These are phyloP conservation scores for Oxyscelio sp. DNA, from an alignment of 2,888 invertebrate species.

Conservation along the genomic window DNA sequence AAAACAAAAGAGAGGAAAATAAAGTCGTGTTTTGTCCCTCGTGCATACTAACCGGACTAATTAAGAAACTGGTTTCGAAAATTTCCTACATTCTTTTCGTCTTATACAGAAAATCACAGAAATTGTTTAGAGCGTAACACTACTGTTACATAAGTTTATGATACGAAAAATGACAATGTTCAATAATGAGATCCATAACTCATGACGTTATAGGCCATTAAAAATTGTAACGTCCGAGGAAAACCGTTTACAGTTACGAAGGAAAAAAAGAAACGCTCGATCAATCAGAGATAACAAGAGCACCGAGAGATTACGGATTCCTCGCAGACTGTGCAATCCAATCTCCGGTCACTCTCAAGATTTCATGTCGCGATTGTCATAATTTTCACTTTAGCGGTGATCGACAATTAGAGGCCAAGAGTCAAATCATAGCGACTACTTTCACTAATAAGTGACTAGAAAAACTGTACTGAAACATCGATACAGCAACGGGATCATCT, in stretches of 20 bases:
- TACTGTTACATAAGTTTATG: slow-evolving; percentile 17
- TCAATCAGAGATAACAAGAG: slow-evolving; percentile 16
- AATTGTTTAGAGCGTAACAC: slow-evolving; percentile 22
- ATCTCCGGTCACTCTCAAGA: slow-evolving; percentile 40
- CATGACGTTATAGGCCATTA: slow-evolving; percentile 15
- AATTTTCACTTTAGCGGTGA: slow-evolving; percentile 21
- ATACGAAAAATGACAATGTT: slow-evolving; percentile 29
- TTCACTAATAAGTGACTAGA: slow-evolving; percentile 43
- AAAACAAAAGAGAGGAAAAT: slow-evolving; percentile 9
- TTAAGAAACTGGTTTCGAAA: slow-evolving; percentile 47
- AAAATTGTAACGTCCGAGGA: background rate
- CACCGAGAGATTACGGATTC: slow-evolving; percentile 19
- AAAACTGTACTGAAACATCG: background rate
- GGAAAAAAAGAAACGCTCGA: slow-evolving; percentile 30
- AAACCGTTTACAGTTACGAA: slow-evolving; percentile 34
- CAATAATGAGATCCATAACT: slow-evolving; percentile 7
- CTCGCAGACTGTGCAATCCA: slow-evolving; percentile 37
- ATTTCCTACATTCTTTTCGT: slow-evolving; percentile 48
- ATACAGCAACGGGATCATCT: background rate
- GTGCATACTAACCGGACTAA: slow-evolving; percentile 28
- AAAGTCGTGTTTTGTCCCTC: slow-evolving; percentile 4
- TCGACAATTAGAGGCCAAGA: slow-evolving; percentile 46
- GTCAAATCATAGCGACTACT: slow-evolving; percentile 30
- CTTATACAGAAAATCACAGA: slow-evolving; percentile 38
- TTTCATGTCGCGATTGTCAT: slow-evolving; percentile 53